phyloP scores from a whole-genome alignment of 2,113 vertebrate genomes.

The Phalacrocorax brasilianus region DNA sequence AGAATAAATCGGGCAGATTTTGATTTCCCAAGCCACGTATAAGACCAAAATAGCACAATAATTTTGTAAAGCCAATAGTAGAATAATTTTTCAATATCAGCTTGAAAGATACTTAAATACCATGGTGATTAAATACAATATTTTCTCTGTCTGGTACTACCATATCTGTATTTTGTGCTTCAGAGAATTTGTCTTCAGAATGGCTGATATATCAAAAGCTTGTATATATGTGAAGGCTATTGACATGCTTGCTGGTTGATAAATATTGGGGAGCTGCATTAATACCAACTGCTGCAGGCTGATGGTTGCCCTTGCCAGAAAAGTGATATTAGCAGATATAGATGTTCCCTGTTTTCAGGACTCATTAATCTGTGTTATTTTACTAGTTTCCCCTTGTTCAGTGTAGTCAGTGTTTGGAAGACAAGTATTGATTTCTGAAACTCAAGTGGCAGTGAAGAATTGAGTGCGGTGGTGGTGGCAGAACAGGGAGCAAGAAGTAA shows the following conservation, averaged over 20 bases:
- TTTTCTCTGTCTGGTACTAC: neutral
- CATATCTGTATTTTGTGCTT: neutral
- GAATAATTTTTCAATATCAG: neutral
- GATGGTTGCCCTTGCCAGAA: neutral
- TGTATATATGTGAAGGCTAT: neutral
- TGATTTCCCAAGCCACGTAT: neutral
- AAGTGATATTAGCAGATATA: neutral
- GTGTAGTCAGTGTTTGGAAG: neutral
- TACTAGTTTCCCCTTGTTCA: neutral
- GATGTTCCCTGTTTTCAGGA: constrained; percentile 4
- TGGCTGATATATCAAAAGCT: neutral
- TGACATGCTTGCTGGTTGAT: neutral
- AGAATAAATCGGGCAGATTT: neutral
- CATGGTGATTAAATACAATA: neutral
- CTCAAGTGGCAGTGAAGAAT: neutral
- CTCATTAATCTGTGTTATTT: constrained; percentile 28
- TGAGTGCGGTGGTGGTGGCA: neutral
- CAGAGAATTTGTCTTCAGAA: constrained; percentile 1
- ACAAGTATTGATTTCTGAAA: constrained; percentile 20
- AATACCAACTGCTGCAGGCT: neutral
- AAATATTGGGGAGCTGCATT: neutral
- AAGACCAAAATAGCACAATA: constrained; percentile 23
- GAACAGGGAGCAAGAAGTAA: neutral
- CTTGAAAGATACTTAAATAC: constrained; percentile 2
- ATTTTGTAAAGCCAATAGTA: constrained; percentile 13